phyloP scores from a whole-genome alignment of 2,888 invertebrate genomes.

The Drosophila limbata region DNA sequence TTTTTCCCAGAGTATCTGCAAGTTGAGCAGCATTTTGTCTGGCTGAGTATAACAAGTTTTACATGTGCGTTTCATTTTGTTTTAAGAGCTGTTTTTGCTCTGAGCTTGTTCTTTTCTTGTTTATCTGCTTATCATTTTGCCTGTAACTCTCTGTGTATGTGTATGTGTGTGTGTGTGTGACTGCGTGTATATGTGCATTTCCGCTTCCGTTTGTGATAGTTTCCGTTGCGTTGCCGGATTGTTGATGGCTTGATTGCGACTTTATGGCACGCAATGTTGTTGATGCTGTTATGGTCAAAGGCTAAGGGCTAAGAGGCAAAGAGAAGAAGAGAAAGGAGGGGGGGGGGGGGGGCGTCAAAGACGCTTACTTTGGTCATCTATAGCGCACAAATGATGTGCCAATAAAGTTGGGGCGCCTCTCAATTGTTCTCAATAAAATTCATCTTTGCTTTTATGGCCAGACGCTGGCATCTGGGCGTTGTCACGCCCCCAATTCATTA shows the following conservation, averaged over 20 bases:
- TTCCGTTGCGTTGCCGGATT: conserved; percentile 51
- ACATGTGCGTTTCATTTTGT: conserved; percentile 9
- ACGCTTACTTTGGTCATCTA: conserved; percentile 19
- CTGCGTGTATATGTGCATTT: conserved; percentile 44
- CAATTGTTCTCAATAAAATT: conserved; percentile 77
- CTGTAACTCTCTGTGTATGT: conserved; percentile 3
- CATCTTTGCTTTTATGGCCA: conserved; percentile 72
- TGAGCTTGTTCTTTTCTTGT: conserved; percentile 18
- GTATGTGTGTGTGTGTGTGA: conserved; percentile 10
- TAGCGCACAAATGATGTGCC: conserved; percentile 74
- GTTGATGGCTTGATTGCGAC: conserved; percentile 55
- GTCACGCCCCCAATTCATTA: conserved; percentile 43
- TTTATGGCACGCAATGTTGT: conserved; percentile 56
- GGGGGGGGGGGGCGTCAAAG: neutral
- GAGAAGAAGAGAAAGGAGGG: neutral
- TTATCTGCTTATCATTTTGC: conserved; percentile 38
- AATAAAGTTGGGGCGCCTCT: conserved; percentile 66
- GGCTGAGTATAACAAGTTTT: neutral
- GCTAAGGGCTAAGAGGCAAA: neutral
- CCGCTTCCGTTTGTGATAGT: conserved; percentile 58
- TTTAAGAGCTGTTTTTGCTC: conserved; percentile 17
- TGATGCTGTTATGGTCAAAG: conserved; percentile 32
- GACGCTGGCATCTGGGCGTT: conserved; percentile 24
- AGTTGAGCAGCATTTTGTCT: neutral
- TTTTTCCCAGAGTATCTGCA: conserved; percentile 1